These are phyloP conservation scores for Podiceps cristatus DNA, from an alignment of 2,113 vertebrate species.

Conservation along the genomic window DNA sequence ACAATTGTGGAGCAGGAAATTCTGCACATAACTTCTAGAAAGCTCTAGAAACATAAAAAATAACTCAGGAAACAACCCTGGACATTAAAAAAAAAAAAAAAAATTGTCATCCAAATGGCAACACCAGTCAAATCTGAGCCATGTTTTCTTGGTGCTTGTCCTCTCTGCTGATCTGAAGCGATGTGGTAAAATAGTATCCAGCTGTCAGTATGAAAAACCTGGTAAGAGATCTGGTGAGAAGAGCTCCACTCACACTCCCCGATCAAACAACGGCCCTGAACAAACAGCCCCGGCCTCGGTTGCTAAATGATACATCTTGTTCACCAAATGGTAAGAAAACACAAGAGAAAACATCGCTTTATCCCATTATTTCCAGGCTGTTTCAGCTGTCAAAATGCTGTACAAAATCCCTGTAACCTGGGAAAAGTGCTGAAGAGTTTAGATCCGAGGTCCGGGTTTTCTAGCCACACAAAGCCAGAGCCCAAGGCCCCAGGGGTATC, in stretches of 20 bases:
- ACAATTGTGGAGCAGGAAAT: background rate
- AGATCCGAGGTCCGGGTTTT: background rate
- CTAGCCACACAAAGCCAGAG: accelerated
- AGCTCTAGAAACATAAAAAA: background rate
- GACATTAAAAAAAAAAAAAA: background rate
- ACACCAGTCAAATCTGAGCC: background rate
- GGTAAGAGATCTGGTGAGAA: background rate
- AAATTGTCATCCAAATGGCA: background rate
- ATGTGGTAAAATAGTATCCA: background rate
- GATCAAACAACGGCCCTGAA: background rate
- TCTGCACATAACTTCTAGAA: background rate
- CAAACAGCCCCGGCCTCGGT: background rate
- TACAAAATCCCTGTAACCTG: background rate
- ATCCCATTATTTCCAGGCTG: background rate
- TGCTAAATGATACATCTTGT: background rate
- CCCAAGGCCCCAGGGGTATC: too few relatives aligned
- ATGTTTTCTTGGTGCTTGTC: background rate
- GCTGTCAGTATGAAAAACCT: background rate
- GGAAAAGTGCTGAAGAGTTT: background rate
- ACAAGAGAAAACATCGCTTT: background rate
- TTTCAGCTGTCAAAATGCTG: background rate
- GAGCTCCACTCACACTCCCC: background rate
- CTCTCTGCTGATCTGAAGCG: background rate
- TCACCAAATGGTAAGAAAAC: background rate
- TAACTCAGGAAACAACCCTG: background rate